Percentiles rank a stretch among this genome's conserved stretches.
phyloP scores from a whole-genome alignment of 2,113 vertebrate species.

The Bubo scandiacus region DNA sequence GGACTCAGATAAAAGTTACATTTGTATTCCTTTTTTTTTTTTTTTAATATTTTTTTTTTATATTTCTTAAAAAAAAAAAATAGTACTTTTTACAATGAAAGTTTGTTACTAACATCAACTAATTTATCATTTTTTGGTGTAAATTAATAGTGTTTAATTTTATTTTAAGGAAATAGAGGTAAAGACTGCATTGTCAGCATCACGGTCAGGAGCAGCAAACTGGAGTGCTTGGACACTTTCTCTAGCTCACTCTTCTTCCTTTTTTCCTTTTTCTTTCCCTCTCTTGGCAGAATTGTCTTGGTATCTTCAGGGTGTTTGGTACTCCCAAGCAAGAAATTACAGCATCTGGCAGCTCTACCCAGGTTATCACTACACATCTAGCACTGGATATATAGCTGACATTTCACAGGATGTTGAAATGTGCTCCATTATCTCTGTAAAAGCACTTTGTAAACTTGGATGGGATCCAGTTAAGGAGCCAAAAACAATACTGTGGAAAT shows the following conservation, averaged over 20 bases:
- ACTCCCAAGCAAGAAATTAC: neutral
- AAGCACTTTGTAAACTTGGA: neutral
- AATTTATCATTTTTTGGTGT: neutral
- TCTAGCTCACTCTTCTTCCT: neutral
- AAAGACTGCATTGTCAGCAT: neutral
- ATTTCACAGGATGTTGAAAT: conserved; percentile 3
- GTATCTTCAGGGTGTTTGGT: neutral
- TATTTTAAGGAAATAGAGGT: neutral
- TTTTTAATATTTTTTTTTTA: neutral
- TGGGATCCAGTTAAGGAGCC: conserved; percentile 2
- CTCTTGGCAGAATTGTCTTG: neutral
- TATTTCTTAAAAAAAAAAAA: neutral
- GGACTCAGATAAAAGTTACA: neutral
- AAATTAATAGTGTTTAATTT: neutral
- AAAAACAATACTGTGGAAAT: conserved; percentile 19
- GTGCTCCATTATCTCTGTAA: conserved; percentile 11
- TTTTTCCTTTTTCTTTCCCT: neutral
- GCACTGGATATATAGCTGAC: neutral
- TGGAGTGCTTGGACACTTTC: neutral
- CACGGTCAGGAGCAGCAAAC: neutral
- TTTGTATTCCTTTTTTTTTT: neutral
- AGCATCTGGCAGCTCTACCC: neutral
- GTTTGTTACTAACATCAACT: neutral
- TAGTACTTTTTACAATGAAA: neutral
- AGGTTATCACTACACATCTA: conserved; percentile 15